These are phyloP conservation scores for Sciurus niger DNA, from an alignment of 2,113 vertebrate genomes.

Conservation along the genomic window DNA sequence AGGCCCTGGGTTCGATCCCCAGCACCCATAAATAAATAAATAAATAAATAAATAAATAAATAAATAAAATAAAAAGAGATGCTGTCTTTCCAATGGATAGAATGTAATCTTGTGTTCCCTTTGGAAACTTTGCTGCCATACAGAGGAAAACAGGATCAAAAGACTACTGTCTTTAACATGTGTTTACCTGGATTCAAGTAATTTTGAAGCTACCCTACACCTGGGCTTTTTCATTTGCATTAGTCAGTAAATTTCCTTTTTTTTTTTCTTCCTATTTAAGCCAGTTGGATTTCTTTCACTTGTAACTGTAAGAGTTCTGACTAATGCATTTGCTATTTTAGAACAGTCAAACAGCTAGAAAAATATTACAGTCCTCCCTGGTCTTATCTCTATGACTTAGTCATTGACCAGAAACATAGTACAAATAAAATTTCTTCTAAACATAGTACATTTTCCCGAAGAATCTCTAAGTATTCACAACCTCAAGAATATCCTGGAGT, in stretches of 20 bases:
- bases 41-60: no score
- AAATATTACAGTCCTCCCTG: constrained; percentile 47
- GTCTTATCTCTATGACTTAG: constrained; percentile 59
- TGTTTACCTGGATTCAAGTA: constrained; percentile 27
- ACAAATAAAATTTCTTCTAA: constrained; percentile 70
- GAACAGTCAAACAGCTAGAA: constrained; percentile 49
- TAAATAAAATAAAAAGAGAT: not conserved
- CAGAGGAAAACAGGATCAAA: constrained; percentile 12
- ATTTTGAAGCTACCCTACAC: not conserved
- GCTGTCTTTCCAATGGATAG: not conserved
- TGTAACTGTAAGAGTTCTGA: constrained; percentile 46
- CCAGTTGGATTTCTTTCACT: constrained; percentile 50
- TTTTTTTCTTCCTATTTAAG: not conserved
- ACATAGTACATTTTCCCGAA: constrained; percentile 48
- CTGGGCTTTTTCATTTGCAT: not conserved
- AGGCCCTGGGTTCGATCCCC: no score
- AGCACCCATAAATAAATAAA: no score
- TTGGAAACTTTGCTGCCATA: not conserved
- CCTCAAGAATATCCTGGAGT: constrained; percentile 45
- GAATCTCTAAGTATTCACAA: constrained; percentile 58
- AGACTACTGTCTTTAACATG: constrained; percentile 35
- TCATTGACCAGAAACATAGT: constrained; percentile 53
- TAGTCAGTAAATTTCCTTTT: constrained; percentile 52
- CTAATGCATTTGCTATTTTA: constrained; percentile 48
- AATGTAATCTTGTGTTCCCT: not conserved